Conservation (phyloP, 2,888 invertebrate species). For the Julus scanicus region DNA sequence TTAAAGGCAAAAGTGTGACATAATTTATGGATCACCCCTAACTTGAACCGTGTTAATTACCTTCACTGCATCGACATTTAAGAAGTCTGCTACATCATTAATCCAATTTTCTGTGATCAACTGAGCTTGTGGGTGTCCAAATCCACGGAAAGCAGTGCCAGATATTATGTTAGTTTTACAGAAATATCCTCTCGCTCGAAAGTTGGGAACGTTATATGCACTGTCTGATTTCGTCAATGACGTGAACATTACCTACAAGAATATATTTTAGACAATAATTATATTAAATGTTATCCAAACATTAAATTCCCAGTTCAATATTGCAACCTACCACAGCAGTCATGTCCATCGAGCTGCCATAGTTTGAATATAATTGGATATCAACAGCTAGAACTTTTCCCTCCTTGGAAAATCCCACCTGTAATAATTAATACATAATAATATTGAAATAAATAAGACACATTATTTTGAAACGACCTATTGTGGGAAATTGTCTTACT, state of each 20-base stretch:
- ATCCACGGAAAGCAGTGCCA: slow-evolving; percentile 93
- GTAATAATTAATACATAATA: slow-evolving; percentile 54
- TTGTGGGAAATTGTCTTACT: too few relatives aligned
- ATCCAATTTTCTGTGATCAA: slow-evolving; percentile 84
- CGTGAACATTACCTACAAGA: slow-evolving; percentile 65
- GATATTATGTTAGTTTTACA: slow-evolving; percentile 92
- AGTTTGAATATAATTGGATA: slow-evolving; percentile 82
- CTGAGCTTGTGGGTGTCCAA: slow-evolving; percentile 93
- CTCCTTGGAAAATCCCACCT: slow-evolving; percentile 75
- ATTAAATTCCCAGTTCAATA: not conserved
- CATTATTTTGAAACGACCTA: not conserved
- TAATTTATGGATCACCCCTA: too few relatives aligned
- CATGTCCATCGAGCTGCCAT: slow-evolving; percentile 84
- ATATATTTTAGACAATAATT: not conserved
- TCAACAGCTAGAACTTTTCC: slow-evolving; percentile 81
- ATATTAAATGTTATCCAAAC: not conserved
- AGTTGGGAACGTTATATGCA: slow-evolving; percentile 80
- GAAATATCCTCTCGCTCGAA: slow-evolving; percentile 73
- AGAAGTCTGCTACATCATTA: slow-evolving; percentile 77
- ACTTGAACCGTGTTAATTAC: too few relatives aligned
- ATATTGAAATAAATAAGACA: not conserved
- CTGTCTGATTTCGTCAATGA: slow-evolving; percentile 77
- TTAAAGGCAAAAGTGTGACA: too few relatives aligned
- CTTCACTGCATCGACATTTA: slow-evolving; percentile 75
- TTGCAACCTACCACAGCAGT: slow-evolving; percentile 69